Conservation (phyloP, 23 tunicate genomes). For the Pegea sp. region DNA sequence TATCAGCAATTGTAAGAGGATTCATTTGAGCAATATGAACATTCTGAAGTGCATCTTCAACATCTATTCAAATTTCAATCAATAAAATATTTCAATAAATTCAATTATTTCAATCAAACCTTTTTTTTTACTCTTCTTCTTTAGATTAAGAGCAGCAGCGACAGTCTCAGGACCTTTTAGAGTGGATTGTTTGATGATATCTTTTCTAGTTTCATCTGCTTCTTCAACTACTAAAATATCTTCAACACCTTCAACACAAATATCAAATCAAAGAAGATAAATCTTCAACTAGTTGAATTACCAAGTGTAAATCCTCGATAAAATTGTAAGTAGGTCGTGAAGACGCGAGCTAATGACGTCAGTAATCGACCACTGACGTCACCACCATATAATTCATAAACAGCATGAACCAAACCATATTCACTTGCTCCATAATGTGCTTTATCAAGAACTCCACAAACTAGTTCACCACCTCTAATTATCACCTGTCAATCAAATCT, state of each 20-base stretch:
- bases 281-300: constrained; percentile 2
- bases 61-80: constrained; percentile 7
- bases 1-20: constrained; percentile 9
- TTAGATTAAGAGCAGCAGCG: constrained; percentile 30
- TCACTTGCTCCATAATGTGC: constrained; percentile 80
- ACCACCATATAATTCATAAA: constrained; percentile 75
- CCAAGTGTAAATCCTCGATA: constrained; percentile 93
- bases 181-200: constrained; percentile 14
- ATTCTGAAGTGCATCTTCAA: constrained; percentile 22
- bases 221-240: constrained; percentile 34
- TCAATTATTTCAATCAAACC: constrained; percentile 6
- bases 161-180: constrained; percentile 12
- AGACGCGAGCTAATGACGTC: constrained; percentile 55
- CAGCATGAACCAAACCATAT: constrained; percentile 65
- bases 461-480: constrained; percentile 30
- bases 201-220: constrained; percentile 22
- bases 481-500: constrained; percentile 24
- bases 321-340: constrained; percentile 53
- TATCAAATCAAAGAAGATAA: not conserved
- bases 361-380: constrained; percentile 47
- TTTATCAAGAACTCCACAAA: constrained; percentile 82
- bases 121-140: constrained; percentile 4
- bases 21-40: constrained; percentile 36
- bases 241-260: constrained; percentile 29
- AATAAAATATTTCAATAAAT: not conserved